Base-by-base conservation (phyloP, 2,797 vertebrate species). In the Schizothorax lantsangensis region DNA sequence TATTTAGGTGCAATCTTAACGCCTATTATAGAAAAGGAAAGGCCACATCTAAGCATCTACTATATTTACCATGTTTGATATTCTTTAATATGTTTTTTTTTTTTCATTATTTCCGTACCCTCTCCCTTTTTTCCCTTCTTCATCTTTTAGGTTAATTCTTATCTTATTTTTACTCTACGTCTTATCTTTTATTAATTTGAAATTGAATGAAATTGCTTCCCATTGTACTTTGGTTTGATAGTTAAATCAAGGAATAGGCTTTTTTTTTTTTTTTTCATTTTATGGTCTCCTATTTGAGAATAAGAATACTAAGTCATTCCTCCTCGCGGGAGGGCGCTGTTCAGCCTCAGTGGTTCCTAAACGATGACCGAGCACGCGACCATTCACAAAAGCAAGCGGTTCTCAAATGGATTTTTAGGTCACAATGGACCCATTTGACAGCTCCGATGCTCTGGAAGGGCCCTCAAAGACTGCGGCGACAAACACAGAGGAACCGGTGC, bases 401-500 rank as follows among this genome's bases (percentile, higher is more conserved):
- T 36, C 36, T 40, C 26, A 66, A 45, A 81, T 78, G 26, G 84
- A 45, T 47, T 17, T 26, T 52, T 62, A 84, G 85, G 8, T 52
- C 69, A 90, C 72, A 75, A 96, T 96, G 96, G 91, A 96, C 87
- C 92, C 89, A 26, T 91, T 91, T 40, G 92, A 92, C 74, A 88
- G 83, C 54, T 81, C 90, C 84, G 92, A 89, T 54, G 91, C 90
- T 74, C 89, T 66, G 2, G 59, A 81, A 2, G 84, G 71, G 8
- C 89, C 82, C 5, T 64, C 81, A 43, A 86, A 88, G 52, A 82
- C 84, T 54, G 87, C 84, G 11, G 90, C 81, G 33, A 86, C 79
- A n/a, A 38, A 82, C 21, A 64, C 30, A 47, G 91, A 81, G 19
- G 62, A 90, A 2, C 89, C 89, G 0, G 79, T 92, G 33, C 95